Conservation (phyloP, 2,888 invertebrate genomes). For the Nysson spinosus region DNA sequence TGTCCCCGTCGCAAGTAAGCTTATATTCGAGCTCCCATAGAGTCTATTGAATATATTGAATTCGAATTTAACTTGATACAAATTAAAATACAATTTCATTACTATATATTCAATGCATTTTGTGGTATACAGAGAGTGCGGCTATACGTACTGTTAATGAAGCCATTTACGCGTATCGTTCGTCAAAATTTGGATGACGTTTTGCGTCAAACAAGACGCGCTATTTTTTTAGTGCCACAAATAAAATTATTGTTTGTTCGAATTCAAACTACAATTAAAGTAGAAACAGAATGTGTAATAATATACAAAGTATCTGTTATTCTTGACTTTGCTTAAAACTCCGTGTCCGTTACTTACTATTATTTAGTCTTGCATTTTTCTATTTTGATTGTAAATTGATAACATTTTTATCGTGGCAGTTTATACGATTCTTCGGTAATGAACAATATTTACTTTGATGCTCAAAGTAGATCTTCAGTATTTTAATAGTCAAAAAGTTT, state of each 20-base stretch:
- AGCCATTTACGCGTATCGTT: conserved; percentile 17
- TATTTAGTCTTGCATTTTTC: too few species aligned
- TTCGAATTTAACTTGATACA: neutral
- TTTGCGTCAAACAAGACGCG: conserved; percentile 29
- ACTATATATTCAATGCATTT: neutral
- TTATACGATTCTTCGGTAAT: too few species aligned
- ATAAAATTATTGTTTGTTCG: neutral
- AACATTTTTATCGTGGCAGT: neutral
- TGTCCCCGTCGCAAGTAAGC: conserved; percentile 87
- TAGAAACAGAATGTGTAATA: too few species aligned
- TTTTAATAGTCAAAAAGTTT: too few species aligned
- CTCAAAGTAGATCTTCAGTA: too few species aligned
- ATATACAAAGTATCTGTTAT: too few species aligned
- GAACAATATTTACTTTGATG: neutral
- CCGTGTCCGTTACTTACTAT: too few species aligned
- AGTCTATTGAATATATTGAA: neutral
- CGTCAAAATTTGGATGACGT: conserved; percentile 35
- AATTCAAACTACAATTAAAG: too few species aligned
- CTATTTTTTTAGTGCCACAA: neutral
- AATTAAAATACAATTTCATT: neutral
- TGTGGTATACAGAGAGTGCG: neutral
- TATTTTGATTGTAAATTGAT: neutral
- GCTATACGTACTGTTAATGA: neutral
- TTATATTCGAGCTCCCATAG: conserved; percentile 12
- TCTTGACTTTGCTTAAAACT: too few species aligned